Base-by-base conservation (phyloP, 2,888 invertebrate species). In the Ophion costatus region DNA sequence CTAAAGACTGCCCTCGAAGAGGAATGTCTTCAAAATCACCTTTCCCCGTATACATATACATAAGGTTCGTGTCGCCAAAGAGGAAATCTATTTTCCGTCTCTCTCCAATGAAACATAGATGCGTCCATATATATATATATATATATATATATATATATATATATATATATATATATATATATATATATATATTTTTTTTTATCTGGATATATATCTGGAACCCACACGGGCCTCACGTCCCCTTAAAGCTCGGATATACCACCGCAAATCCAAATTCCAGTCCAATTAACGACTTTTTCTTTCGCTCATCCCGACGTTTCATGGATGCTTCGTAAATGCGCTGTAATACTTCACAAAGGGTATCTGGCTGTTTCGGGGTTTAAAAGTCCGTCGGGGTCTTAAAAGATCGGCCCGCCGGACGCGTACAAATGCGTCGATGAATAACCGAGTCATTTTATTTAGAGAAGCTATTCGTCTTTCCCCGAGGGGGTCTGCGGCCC, bases 401-500 rank as follows among this genome's bases (percentile, higher is more conserved):
- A 84, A 88, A 85, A 87, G 84, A 86, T 87, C 84, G 84, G 84
- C 83, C 75, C 85, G 83, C 80, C 80, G 67, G 93, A 92, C 93
- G 91, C 90, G 92, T 92, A 93, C 92, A 93, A 93, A 93, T 93
- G 91, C 91, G 91, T 90, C 93, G 93, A 93, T 93, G 93, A 92
- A 93, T 93, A 93, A 93, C 92, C 92, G 89, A 92, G 93, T 93
- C 92, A 93, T 92, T 93, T 93, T 93, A 93, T 93, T 92, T 93
- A 91, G 91, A 92, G 92, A 93, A 92, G 90, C 92, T 90, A 93
- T 93, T 87, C 91, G 91, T 93, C 93, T 93, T 92, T 90, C 91
- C 86, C 89, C 89, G 66, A 74, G 88, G 88, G 89, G 89, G 90
- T 89, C 88, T 89, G 86, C 86, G 87, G 88, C 86, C 84, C 69